Base-by-base conservation (phyloP, 2,888 invertebrate genomes). In the Zhuqinia jingwanae region DNA sequence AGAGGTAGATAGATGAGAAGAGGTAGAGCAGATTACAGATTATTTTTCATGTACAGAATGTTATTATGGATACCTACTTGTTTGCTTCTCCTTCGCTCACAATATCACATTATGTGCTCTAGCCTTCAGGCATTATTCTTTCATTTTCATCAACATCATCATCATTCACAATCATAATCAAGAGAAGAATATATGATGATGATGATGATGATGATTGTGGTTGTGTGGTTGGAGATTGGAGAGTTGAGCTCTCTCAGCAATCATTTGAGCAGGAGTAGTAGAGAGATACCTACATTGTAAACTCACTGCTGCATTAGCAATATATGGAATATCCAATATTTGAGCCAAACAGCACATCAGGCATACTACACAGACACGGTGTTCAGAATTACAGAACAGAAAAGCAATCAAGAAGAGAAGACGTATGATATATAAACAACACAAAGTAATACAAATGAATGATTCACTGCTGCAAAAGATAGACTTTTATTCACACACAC, bases 121-220 rank as follows among this genome's bases (percentile, higher is more conserved):
- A 63, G 85, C 85, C 85, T 85, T 85, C 78, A 80, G 85, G 85
- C 85, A 75, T 60, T 73, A 58, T 73, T 80, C 70, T 85, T 79
- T 60, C 58, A 77, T 53, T 60, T 53, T 82, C 82, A 77, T n/a
- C n/a, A n/a, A n/a, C n/a, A n/a, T 77, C 81, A 80, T 68, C 68
- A 73, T 85, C 73, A 85, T 73, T 78, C 76, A 85, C 85, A 85
- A 75, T 85, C 85, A 85, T 85, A 80, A 85, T 85, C 85, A 85
- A n/a, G n/a, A n/a, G n/a, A n/a, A n/a, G n/a, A n/a, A n/a, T n/a
- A n/a, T n/a, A n/a, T n/a, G n/a, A n/a, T 79, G 75, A 80, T 75
- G 80, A 80, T 80, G 79, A 85, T 70, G 50, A 68, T 60, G 77
- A 77, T 80, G 79, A 80, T 75, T 79, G 53, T 75, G 70, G 56